phyloP scores from a whole-genome alignment of 2,797 vertebrate genomes.

The Hipposideros larvatus region DNA sequence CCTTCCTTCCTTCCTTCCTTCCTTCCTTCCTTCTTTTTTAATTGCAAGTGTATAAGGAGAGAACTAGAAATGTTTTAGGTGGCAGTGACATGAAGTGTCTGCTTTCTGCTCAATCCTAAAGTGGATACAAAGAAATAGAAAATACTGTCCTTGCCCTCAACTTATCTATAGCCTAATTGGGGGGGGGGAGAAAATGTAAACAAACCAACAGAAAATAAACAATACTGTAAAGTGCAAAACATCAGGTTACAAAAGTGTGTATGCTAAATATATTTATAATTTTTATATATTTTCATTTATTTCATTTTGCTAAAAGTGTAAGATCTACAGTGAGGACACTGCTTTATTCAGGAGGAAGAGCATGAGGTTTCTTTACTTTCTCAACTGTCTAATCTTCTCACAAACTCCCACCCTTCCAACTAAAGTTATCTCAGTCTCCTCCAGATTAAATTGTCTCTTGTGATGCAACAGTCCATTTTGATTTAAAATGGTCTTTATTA shows the following conservation, averaged over 20 bases:
- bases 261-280: neutral
- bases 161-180: conserved; percentile 19
- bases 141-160: conserved; percentile 16
- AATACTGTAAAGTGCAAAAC: conserved; percentile 32
- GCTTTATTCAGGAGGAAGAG: neutral
- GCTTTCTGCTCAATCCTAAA: neutral
- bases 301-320: conserved; percentile 44
- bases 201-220: neutral
- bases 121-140: neutral
- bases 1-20: too few species aligned
- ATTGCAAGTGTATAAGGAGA: neutral
- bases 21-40: neutral
- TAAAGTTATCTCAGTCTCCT: conserved; percentile 28
- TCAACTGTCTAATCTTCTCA: neutral
- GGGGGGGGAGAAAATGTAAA: conserved; percentile 12
- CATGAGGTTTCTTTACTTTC: neutral
- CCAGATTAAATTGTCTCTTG: conserved; percentile 26
- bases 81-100: neutral
- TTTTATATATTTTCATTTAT: conserved; percentile 26
- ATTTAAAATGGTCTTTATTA: conserved; percentile 16
- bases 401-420: neutral
- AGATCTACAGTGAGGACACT: neutral
- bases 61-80: conserved; percentile 33
- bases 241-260: neutral
- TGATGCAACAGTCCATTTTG: conserved; percentile 17